Base-by-base conservation (phyloP, 64 coral and sea anemone species). In the Stichodactyla mertensii region DNA sequence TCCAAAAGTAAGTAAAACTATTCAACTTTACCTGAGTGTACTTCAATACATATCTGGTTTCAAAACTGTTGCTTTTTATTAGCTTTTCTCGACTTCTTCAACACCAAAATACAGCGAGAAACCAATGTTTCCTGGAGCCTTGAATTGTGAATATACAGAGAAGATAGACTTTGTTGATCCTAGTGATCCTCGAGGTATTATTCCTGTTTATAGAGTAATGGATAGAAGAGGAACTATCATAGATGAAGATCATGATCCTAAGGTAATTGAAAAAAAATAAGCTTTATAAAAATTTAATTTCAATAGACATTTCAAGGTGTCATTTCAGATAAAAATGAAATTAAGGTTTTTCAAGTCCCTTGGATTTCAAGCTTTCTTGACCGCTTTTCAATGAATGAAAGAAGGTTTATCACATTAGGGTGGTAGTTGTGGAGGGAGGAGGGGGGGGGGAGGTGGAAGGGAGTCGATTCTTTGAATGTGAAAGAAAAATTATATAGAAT, bases 151-250 rank as follows among this genome's bases (percentile, higher is more conserved):
- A 56, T 99, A 90, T 60, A 99, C 93, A 20, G 97, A 99, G 61
- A 92, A 92, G 70, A 56, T 99, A 59, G 93, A 93, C 10, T 95
- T 99, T 83, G 82, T 64, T 74, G 91, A 99, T 84, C 90, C 88
- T 16, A 87, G 64, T 22, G 87, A 87, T 86, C 89, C 45, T 6
- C 83, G 87, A 88, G 78, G 83, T 52, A 81, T 54, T 57, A 95
- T 99, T 61, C 88, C 97, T 60, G 97, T 99, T 61, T 99, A 99
- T 82, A 90, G 97, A 3, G 97, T 99, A 4, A 99, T 99, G 97
- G 93, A 95, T 91, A 87, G 93, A 28, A 89, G 95, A 23, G 93
- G 97, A 52, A 92, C 85, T 70, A 89, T 99, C 45, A 88, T 92
- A 45, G 84, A 95, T 78, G 88, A 95, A 55, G 84, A 80, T 4